A percentile compares a stretch with the other conserved stretches of the same genome.
Evolutionary conservation across 2,113 vertebrate species (phyloP).

Genomic region (rat (Rattus norvegicus)): GRCr8 NC_086039.1:14276001-14276500

Average conservation of each 20-base stretch:
- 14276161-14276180: neutral
- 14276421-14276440: neutral
- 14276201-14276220: neutral
- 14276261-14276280: neutral
- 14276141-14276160: conserved; percentile 11
- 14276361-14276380: neutral
- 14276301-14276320: neutral
- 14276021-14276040: neutral
- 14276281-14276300: neutral
- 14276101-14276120: neutral
- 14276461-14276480: neutral
- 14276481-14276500: neutral
- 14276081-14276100: neutral
- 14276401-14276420: neutral
- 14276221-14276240: neutral
- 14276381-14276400: neutral
- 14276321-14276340: neutral
- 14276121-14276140: neutral
- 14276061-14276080: neutral
- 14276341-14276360: neutral
- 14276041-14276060: neutral
- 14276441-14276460: neutral
- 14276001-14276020: neutral
- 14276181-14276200: neutral
- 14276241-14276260: neutral